phyloP scores from a whole-genome alignment of 2,888 invertebrate species.

The Stegophylla sp. region DNA sequence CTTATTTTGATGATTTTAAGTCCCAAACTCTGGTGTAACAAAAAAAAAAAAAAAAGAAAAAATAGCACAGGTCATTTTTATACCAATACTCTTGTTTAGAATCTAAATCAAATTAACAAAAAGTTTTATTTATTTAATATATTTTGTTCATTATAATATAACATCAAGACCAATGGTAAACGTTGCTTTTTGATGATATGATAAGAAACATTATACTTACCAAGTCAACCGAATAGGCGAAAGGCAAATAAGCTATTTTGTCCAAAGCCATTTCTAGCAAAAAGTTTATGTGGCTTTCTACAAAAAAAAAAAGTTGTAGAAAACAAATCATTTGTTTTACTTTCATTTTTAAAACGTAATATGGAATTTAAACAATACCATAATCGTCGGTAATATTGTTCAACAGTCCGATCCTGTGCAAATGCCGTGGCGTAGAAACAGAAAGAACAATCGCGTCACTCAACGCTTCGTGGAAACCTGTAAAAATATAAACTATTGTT shows the following conservation, averaged over 20 bases:
- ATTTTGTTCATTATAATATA: too few relatives aligned
- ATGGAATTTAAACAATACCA: constrained; percentile 61
- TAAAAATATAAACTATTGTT: too few relatives aligned
- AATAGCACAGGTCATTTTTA: too few relatives aligned
- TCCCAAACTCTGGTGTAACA: too few relatives aligned
- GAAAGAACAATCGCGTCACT: constrained; percentile 82
- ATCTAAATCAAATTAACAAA: too few relatives aligned
- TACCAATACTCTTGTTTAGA: too few relatives aligned
- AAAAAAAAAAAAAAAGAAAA: too few relatives aligned
- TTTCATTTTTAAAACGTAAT: too few relatives aligned
- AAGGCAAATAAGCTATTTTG: constrained; percentile 80
- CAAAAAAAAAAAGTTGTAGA: constrained; percentile 60
- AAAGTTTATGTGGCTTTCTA: constrained; percentile 78
- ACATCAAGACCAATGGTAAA: too few relatives aligned
- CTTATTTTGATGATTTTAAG: too few relatives aligned
- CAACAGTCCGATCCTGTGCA: constrained; percentile 76
- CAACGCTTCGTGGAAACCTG: constrained; percentile 85
- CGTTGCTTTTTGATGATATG: too few relatives aligned
- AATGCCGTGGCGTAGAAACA: constrained; percentile 77
- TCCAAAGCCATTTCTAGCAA: constrained; percentile 79
- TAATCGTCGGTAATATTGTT: constrained; percentile 68
- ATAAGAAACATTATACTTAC: constrained; percentile 34
- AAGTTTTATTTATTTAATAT: too few relatives aligned
- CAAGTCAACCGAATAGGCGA: constrained; percentile 80
- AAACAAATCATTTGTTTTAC: background rate